A percentile compares a stretch with the other conserved stretches of the same genome.
These are phyloP conservation scores for Epistrophe grossulariae DNA, from an alignment of 2,888 invertebrate species.

Conservation along the genomic window DNA sequence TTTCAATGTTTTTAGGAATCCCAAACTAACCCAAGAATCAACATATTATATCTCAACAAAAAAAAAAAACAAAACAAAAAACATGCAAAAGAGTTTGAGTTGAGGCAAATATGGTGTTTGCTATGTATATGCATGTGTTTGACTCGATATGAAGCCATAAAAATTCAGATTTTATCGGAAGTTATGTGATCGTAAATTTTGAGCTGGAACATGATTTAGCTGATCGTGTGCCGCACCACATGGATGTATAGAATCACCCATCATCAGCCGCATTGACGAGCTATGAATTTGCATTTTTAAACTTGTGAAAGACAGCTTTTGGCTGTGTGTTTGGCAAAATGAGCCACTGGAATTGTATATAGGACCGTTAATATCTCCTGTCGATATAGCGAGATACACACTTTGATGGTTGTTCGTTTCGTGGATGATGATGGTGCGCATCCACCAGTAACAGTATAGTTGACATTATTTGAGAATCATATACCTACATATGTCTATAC, in stretches of 20 bases:
- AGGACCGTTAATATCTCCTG: conserved; percentile 39
- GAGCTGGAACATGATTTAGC: conserved; percentile 71
- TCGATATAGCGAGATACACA: conserved; percentile 41
- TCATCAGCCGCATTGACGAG: conserved; percentile 37
- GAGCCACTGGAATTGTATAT: conserved; percentile 33
- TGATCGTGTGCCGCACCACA: conserved; percentile 41
- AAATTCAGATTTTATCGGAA: conserved; percentile 75
- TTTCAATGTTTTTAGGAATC: neutral
- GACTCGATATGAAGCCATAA: conserved; percentile 71
- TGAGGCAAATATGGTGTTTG: conserved; percentile 17
- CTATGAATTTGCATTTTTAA: conserved; percentile 71
- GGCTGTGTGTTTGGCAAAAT: conserved; percentile 59
- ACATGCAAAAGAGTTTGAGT: neutral
- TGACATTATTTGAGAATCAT: conserved; percentile 50
- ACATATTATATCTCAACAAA: too few relatives aligned
- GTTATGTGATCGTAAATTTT: conserved; percentile 75
- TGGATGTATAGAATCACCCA: conserved; percentile 26
- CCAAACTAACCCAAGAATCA: neutral
- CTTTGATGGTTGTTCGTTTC: neutral
- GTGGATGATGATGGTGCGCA: neutral
- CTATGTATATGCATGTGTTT: conserved; percentile 15
- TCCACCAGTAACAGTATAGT: conserved; percentile 15
- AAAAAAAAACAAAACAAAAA: neutral
- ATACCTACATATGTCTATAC: neutral
- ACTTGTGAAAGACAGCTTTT: conserved; percentile 40